Percentiles rank a stretch among this genome's conserved stretches.
Conservation (phyloP, 1,140 invertebrate species). For the Drosophila neocordata region DNA sequence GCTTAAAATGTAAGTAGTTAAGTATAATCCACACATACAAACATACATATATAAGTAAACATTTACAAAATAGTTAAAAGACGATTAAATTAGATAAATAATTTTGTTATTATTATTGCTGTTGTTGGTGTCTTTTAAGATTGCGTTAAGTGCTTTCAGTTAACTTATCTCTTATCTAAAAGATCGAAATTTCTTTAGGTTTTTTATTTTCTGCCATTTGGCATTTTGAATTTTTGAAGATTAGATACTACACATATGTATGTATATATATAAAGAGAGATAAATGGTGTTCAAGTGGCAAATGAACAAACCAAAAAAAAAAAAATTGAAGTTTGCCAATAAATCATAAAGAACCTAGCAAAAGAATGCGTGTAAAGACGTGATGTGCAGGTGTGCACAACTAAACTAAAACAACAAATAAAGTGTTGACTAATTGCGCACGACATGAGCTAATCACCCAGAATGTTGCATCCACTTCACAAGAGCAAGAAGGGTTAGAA, state of each 20-base stretch:
- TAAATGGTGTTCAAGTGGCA: slow-evolving; percentile 34
- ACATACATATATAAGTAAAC: too few relatives aligned
- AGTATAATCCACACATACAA: neutral
- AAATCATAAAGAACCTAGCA: slow-evolving; percentile 7
- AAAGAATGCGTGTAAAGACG: neutral
- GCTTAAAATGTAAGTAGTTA: neutral
- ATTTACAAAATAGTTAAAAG: neutral
- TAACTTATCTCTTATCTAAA: slow-evolving; percentile 10
- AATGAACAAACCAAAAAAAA: slow-evolving; percentile 6
- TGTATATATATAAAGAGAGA: neutral
- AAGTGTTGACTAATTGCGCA: slow-evolving; percentile 9
- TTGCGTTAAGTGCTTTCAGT: neutral
- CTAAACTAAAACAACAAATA: neutral
- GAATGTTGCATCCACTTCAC: slow-evolving; percentile 32
- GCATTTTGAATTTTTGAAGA: slow-evolving; percentile 1
- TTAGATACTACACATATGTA: slow-evolving; percentile 8
- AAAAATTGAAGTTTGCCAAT: slow-evolving; percentile 13
- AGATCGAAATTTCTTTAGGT: neutral
- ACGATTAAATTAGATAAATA: slow-evolving; percentile 7
- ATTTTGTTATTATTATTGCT: neutral
- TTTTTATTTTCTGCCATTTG: neutral
- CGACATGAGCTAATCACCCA: slow-evolving; percentile 47
- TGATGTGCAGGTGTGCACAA: slow-evolving; percentile 17
- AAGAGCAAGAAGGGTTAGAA: slow-evolving; percentile 27
- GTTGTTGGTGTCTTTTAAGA: neutral